Evolutionary conservation across 1,140 invertebrate species (phyloP), one percentile per base, ranked within the genome.

Genomic region (Sitobion miscanthi): DNA sequence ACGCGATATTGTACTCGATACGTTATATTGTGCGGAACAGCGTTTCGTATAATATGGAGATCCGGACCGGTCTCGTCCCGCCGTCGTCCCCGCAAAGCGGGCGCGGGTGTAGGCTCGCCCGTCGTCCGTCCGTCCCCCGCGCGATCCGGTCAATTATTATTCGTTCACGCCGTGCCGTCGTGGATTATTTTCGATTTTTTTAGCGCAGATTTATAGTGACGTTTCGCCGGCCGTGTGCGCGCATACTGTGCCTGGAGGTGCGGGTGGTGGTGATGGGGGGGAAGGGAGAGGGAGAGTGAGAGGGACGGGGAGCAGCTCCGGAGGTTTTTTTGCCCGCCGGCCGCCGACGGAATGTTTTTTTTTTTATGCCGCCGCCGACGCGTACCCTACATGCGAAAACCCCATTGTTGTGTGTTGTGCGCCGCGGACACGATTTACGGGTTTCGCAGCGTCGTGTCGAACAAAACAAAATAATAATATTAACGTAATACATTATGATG

Each of bases 261-360:
- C 38, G 38, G 38, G 38, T 52, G 23, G 87, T 30, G 6, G 25
- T 62, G 25, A 52, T 77, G 14, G 17, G 86, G 20, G 52, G 52
- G 20, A 35, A 35, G 35, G 35, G 35, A 35, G 35, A 35, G 35
- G 35, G 35, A 35, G 35, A 35, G 35, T 35, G 35, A 35, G 35
- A 35, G 35, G 35, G 35, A 35, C 35, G 5, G 52, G 87, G 54
- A 2, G 20, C 17, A 30, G 57, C 62, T 77, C 62, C 49, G 62
- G 90, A 91, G 21, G 9, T 62, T 91, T 77, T 77, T 47, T 47
- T 42, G 35, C 30, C 25, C 38, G 30, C 30, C 30, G 49, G 17
- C 69, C 69, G 90, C 90, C 57, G 38, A 30, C 45, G 90, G 90
- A 91, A 91, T 91, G 90, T 91, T 83, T 92, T 91, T 35, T 35